Conservation (phyloP, 1,140 invertebrate genomes). For the Batillaria attramentaria region DNA sequence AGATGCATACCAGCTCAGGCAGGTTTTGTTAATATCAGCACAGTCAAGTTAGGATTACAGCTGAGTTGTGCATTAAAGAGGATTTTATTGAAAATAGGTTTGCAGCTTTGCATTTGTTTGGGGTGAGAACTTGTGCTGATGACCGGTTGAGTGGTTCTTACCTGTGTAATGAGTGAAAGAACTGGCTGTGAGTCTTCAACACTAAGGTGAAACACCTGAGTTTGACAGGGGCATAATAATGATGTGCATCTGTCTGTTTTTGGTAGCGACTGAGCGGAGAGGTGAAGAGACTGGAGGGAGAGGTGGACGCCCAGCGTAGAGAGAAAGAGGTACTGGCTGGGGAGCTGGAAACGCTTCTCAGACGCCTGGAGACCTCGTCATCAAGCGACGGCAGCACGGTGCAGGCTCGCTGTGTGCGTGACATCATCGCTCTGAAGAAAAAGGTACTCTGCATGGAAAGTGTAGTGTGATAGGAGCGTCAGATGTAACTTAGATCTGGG, state of each 20-base stretch:
- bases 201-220: background rate
- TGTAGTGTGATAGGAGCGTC: too few relatives aligned
- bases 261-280: conserved; percentile 28
- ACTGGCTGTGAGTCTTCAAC: background rate
- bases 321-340: conserved; percentile 40
- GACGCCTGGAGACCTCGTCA: conserved; percentile 24
- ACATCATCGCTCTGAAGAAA: conserved; percentile 42
- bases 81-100: too few relatives aligned
- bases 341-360: conserved; percentile 37
- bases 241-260: conserved; percentile 9
- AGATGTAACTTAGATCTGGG: too few relatives aligned
- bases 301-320: background rate
- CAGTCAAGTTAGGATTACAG: too few relatives aligned
- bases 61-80: too few relatives aligned
- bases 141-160: too few relatives aligned
- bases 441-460: conserved; percentile 47
- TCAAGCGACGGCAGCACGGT: background rate
- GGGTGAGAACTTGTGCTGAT: too few relatives aligned
- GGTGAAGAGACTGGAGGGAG: conserved; percentile 27
- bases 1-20: too few relatives aligned
- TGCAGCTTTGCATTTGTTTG: too few relatives aligned
- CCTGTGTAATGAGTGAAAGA: too few relatives aligned
- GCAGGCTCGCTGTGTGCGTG: conserved; percentile 22
- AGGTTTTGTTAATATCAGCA: too few relatives aligned
- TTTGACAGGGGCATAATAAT: background rate